These are phyloP conservation scores for Subanguina moxae DNA, from an alignment of 1,140 invertebrate genomes.

Conservation along the genomic window DNA sequence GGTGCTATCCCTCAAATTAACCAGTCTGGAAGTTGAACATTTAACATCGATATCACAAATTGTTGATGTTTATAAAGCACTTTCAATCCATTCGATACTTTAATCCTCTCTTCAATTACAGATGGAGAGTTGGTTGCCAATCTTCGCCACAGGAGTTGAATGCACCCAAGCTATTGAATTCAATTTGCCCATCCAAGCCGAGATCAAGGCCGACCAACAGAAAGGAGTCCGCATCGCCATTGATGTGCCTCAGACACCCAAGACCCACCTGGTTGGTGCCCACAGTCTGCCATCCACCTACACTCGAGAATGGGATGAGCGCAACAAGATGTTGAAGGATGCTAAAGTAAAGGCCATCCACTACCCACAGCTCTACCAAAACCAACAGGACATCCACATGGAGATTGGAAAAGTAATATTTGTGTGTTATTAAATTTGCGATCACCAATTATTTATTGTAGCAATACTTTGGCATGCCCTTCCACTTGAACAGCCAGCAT, in stretches of 20 bases:
- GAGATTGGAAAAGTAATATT: not conserved
- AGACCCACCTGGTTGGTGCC: conserved; percentile 2
- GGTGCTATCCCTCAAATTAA: too few species aligned
- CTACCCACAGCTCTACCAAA: not conserved
- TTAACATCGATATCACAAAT: too few species aligned
- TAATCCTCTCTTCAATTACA: not conserved
- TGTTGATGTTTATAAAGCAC: too few species aligned
- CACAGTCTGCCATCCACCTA: conserved; percentile 10
- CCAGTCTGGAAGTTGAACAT: too few species aligned
- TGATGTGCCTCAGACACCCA: not conserved
- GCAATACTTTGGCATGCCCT: conserved; percentile 1
- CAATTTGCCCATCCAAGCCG: not conserved
- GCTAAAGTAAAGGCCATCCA: conserved; percentile 2
- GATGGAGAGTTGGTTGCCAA: conserved; percentile 1
- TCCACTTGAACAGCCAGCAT: not conserved
- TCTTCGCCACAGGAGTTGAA: not conserved
- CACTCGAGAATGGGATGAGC: not conserved
- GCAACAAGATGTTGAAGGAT: not conserved
- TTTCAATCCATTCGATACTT: too few species aligned
- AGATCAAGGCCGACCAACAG: not conserved
- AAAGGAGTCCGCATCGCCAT: not conserved
- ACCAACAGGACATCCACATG: not conserved
- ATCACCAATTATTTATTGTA: too few species aligned
- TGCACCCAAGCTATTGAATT: conserved; percentile 3
- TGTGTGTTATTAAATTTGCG: too few species aligned